Evolutionary conservation across 1,140 invertebrate genomes (phyloP).

Genomic region (Lerema accius): DNA sequence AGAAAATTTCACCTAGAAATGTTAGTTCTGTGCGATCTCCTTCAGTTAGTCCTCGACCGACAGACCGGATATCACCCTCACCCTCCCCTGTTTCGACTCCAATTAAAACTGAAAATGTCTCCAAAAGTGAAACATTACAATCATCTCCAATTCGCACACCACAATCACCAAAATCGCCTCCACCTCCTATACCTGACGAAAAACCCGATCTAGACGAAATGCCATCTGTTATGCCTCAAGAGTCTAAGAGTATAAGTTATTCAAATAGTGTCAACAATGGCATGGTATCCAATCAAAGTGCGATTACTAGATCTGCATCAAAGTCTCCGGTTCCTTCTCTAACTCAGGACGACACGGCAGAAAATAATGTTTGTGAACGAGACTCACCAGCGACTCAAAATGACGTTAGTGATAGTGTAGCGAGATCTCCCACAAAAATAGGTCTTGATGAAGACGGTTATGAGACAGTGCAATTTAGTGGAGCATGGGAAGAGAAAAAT

Average conservation of each 20-base stretch:
- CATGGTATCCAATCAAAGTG: conserved; percentile 6
- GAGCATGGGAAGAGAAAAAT: conserved; percentile 64
- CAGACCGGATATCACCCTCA: conserved; percentile 46
- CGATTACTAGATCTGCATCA: conserved; percentile 33
- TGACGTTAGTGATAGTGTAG: conserved; percentile 45
- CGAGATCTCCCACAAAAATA: conserved; percentile 44
- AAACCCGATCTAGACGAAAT: conserved; percentile 15
- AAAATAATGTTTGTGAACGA: conserved; percentile 36
- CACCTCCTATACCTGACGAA: conserved; percentile 45
- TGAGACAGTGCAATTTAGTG: conserved; percentile 61
- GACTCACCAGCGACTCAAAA: conserved; percentile 40
- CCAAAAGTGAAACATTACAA: conserved; percentile 48
- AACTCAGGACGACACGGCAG: conserved; percentile 43
- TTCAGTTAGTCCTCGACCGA: conserved; percentile 41
- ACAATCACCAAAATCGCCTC: conserved; percentile 63
- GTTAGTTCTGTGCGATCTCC: conserved; percentile 37
- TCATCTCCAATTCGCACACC: conserved; percentile 62
- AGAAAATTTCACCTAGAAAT: conserved; percentile 24
- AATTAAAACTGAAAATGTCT: conserved; percentile 36
- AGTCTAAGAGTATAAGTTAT: conserved; percentile 25
- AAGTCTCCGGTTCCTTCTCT: conserved; percentile 44
- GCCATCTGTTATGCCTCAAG: conserved; percentile 26
- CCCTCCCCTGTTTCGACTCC: conserved; percentile 34
- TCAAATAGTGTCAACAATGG: conserved; percentile 24
- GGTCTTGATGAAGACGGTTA: conserved; percentile 63